A percentile compares a stretch with the other conserved stretches of the same genome.
Conservation (phyloP, 2,113 vertebrate species). For the Lipophrys pholis region DNA sequence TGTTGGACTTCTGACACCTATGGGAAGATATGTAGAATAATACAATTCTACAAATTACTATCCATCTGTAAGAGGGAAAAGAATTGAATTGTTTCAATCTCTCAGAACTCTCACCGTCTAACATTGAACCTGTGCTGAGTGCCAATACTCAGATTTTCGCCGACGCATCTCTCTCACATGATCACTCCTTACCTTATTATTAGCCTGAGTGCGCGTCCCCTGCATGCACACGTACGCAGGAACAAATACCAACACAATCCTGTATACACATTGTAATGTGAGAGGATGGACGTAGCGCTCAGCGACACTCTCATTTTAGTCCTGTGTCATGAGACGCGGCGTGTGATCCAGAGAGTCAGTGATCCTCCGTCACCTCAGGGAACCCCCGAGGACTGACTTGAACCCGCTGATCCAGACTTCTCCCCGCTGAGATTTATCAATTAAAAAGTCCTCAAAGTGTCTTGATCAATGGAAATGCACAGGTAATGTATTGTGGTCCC, state of each 20-base stretch:
- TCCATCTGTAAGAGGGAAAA: slow-evolving; percentile 4
- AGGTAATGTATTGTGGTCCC: background rate
- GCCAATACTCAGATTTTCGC: slow-evolving; percentile 15
- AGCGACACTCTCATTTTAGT: slow-evolving; percentile 44
- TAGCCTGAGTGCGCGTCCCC: slow-evolving; percentile 20
- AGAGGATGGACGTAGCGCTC: slow-evolving; percentile 12
- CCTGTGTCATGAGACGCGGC: slow-evolving; percentile 50
- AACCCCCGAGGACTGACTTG: background rate
- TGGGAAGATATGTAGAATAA: no score
- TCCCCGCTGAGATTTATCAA: background rate
- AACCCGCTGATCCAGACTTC: background rate
- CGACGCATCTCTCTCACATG: slow-evolving; percentile 65
- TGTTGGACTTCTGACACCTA: no score
- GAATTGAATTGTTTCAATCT: background rate
- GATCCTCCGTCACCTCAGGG: slow-evolving; percentile 2
- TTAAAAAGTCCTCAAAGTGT: background rate
- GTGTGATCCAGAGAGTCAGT: slow-evolving; percentile 36
- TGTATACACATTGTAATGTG: slow-evolving; percentile 47
- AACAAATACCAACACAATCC: slow-evolving; percentile 11
- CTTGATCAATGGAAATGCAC: background rate
- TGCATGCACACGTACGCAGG: slow-evolving; percentile 14
- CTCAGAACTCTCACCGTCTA: background rate
- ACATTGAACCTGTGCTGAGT: slow-evolving; percentile 5
- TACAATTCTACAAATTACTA: background rate
- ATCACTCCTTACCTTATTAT: slow-evolving; percentile 49